These are phyloP conservation scores for Pseudomyrmex flavicornis DNA, from an alignment of 1,140 invertebrate species.

Conservation along the genomic window DNA sequence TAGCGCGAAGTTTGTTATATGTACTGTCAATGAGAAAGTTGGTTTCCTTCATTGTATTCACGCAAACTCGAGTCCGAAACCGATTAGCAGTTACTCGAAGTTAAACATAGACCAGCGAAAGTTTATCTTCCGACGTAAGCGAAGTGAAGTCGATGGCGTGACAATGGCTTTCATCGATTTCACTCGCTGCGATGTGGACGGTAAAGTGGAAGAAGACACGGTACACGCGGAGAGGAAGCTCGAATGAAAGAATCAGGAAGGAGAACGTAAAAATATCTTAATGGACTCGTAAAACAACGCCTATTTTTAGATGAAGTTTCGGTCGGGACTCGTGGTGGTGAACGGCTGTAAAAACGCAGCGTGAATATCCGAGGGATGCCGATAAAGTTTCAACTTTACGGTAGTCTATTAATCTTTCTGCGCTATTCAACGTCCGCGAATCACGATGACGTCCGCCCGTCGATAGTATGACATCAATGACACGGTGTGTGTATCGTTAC, in stretches of 20 bases:
- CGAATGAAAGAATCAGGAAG: not conserved
- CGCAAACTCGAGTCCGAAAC: constrained; percentile 39
- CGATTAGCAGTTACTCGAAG: constrained; percentile 58
- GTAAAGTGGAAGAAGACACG: constrained; percentile 25
- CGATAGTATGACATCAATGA: constrained; percentile 46
- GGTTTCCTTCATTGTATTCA: constrained; percentile 47
- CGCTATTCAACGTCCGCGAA: constrained; percentile 21
- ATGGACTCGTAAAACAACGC: constrained; percentile 1
- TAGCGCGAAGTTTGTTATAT: not conserved
- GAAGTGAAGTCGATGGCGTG: constrained; percentile 53
- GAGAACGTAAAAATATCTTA: not conserved
- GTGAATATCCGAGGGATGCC: constrained; percentile 46
- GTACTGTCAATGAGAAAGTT: constrained; percentile 42
- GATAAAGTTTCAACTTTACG: constrained; percentile 50
- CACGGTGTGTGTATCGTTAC: constrained; percentile 30
- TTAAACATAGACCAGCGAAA: constrained; percentile 54
- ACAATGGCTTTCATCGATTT: constrained; percentile 54
- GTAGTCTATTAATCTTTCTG: constrained; percentile 53
- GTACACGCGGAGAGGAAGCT: not conserved
- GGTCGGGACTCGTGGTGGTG: not conserved
- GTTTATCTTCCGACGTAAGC: constrained; percentile 46
- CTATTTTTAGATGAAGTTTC: constrained; percentile 19
- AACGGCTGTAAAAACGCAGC: constrained; percentile 25
- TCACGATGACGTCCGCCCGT: constrained; percentile 36
- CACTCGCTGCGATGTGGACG: constrained; percentile 11